phyloP scores from a whole-genome alignment of 2,888 invertebrate species.

The Caenorhabditis sp. region DNA sequence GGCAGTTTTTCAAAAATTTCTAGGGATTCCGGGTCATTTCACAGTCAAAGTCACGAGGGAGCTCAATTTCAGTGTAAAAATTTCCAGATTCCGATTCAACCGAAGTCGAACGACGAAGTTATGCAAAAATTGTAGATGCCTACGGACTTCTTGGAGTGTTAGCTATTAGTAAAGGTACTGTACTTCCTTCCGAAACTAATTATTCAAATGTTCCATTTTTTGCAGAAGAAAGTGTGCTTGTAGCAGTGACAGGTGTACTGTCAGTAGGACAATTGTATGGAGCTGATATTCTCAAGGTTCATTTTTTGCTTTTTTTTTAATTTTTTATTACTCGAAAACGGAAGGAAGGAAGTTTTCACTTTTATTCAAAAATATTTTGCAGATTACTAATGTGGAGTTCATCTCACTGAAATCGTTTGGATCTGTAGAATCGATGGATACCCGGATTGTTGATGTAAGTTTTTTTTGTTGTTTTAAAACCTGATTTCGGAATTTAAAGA shows the following conservation, averaged over 20 bases:
- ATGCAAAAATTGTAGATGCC: conserved; percentile 89
- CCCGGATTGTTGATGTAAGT: conserved; percentile 62
- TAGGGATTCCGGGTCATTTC: too few species aligned
- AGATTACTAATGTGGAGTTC: conserved; percentile 66
- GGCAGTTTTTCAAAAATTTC: too few species aligned
- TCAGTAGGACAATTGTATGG: conserved; percentile 95
- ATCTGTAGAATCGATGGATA: conserved; percentile 52
- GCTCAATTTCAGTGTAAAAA: neutral
- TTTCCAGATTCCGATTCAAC: conserved; percentile 82
- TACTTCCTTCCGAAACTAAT: neutral
- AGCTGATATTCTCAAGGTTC: conserved; percentile 84
- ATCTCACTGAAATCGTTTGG: conserved; percentile 58
- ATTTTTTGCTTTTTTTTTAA: too few species aligned
- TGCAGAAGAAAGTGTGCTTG: conserved; percentile 83
- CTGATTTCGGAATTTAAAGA: too few species aligned
- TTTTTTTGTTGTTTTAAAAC: too few species aligned
- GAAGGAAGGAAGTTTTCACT: too few species aligned
- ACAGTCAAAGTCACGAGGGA: too few species aligned
- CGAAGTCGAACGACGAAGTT: conserved; percentile 86
- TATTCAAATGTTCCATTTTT: conserved; percentile 6
- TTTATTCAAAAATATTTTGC: neutral
- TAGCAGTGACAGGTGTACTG: conserved; percentile 92
- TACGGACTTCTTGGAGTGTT: conserved; percentile 95
- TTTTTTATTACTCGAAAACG: too few species aligned
- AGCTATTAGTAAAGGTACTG: conserved; percentile 74